A percentile compares a stretch with the other conserved stretches of the same genome.
These are phyloP conservation scores for Siniperca obscura DNA, from an alignment of 2,797 vertebrate species.

Conservation along the genomic window DNA sequence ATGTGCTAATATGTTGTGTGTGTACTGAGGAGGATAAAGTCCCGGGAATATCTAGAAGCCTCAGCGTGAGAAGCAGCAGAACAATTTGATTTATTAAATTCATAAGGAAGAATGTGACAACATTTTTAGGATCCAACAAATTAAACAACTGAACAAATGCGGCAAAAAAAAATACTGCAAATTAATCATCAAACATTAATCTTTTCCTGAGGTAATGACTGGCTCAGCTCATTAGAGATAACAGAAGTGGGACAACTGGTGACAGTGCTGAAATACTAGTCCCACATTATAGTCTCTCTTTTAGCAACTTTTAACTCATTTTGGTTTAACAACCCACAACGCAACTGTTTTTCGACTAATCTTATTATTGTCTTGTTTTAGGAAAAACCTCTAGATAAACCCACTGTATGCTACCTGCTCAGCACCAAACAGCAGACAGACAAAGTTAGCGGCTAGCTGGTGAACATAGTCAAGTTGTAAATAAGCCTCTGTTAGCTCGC, in stretches of 20 bases:
- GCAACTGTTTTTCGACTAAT: not conserved
- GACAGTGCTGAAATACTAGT: conserved; percentile 8
- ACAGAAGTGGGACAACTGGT: conserved; percentile 41
- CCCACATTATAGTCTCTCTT: not conserved
- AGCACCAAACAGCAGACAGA: not conserved
- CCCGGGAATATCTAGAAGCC: not conserved
- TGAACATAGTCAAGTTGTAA: not conserved
- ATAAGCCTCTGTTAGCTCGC: not conserved
- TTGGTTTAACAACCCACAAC: not conserved
- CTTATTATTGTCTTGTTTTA: too few relatives aligned
- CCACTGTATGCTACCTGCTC: not conserved
- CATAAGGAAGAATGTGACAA: conserved; percentile 1
- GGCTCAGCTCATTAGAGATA: conserved; percentile 43
- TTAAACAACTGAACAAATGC: conserved; percentile 1
- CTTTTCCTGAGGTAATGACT: conserved; percentile 31
- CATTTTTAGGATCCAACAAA: conserved; percentile 27
- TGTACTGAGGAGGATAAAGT: not conserved
- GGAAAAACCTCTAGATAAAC: not conserved
- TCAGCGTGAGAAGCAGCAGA: not conserved
- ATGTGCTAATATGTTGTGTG: conserved; percentile 4
- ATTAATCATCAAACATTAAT: conserved; percentile 4
- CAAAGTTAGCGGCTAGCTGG: not conserved
- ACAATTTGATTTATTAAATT: conserved; percentile 11
- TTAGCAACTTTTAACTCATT: not conserved
- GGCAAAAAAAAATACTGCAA: conserved; percentile 21